Evolutionary conservation across 2,888 invertebrate species (phyloP).

Genomic region (Lasius fuliginosus): DNA sequence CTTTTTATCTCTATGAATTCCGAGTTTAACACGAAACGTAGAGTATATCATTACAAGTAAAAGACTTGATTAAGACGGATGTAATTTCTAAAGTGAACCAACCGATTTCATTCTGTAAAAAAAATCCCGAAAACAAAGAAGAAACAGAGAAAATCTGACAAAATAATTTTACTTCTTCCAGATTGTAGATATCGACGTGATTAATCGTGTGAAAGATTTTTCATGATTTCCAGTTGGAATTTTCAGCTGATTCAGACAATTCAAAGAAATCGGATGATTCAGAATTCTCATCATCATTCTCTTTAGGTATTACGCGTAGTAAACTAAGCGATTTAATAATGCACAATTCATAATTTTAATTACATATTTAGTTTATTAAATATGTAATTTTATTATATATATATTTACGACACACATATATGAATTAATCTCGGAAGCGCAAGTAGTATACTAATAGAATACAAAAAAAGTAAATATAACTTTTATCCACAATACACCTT

Average conservation of each 20-base stretch:
- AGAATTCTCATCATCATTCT: slow-evolving; percentile 23
- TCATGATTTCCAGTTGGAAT: not conserved
- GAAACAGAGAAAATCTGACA: not conserved
- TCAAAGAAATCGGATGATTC: slow-evolving; percentile 26
- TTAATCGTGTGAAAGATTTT: not conserved
- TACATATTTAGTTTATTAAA: not conserved
- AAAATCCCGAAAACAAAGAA: not conserved
- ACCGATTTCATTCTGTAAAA: not conserved
- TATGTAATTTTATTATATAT: too few species aligned
- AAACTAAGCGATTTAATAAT: not conserved
- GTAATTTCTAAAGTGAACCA: not conserved
- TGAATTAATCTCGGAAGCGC: not conserved
- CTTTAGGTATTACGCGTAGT: not conserved
- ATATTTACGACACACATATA: too few species aligned
- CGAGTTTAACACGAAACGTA: not conserved
- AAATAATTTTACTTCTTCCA: not conserved
- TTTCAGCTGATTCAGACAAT: slow-evolving; percentile 35
- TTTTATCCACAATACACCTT: not conserved
- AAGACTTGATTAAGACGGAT: not conserved
- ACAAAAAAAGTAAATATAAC: slow-evolving; percentile 1
- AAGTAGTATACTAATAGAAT: not conserved
- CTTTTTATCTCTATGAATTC: slow-evolving; percentile 7
- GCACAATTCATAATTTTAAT: not conserved
- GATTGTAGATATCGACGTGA: not conserved
- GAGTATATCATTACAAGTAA: not conserved